Conservation (phyloP, 1,140 invertebrate species). For the Drosophila bifasciata region DNA sequence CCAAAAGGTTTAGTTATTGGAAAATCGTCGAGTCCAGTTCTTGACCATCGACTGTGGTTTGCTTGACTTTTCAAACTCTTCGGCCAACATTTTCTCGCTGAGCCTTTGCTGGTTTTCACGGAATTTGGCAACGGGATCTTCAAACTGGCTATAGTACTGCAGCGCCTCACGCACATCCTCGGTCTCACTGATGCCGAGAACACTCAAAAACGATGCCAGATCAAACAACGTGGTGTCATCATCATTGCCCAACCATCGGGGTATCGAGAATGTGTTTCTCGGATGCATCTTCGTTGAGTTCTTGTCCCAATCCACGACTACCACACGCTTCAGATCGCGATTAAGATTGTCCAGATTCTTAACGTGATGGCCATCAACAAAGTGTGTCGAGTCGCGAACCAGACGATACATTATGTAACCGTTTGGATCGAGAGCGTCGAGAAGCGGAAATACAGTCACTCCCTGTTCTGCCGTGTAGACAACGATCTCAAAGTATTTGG, state of each 20-base stretch:
- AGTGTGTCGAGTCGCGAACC: slow-evolving; percentile 97
- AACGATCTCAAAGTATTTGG: slow-evolving; percentile 97
- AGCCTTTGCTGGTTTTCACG: slow-evolving; percentile 93
- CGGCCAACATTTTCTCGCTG: slow-evolving; percentile 87
- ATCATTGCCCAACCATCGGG: slow-evolving; percentile 96
- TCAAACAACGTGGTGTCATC: slow-evolving; percentile 95
- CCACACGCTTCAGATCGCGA: slow-evolving; percentile 97
- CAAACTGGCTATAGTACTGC: slow-evolving; percentile 95
- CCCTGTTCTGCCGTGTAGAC: slow-evolving; percentile 97
- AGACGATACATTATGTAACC: slow-evolving; percentile 94
- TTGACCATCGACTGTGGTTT: slow-evolving; percentile 69
- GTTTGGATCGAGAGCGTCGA: slow-evolving; percentile 96
- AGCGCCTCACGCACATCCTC: slow-evolving; percentile 97
- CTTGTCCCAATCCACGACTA: slow-evolving; percentile 97
- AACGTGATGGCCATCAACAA: slow-evolving; percentile 96
- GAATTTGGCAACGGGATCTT: slow-evolving; percentile 96
- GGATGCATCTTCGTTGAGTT: slow-evolving; percentile 94
- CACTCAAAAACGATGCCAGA: slow-evolving; percentile 95
- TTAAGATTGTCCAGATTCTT: slow-evolving; percentile 98
- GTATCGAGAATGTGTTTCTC: slow-evolving; percentile 94
- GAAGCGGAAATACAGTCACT: slow-evolving; percentile 95
- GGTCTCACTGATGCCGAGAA: slow-evolving; percentile 93
- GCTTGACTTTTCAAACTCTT: slow-evolving; percentile 83
- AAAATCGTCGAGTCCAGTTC: slow-evolving; percentile 72
- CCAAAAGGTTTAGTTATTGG: slow-evolving; percentile 31